phyloP scores from a whole-genome alignment of 2,113 vertebrate genomes.

The Boulengeromyrus knoepffleri region DNA sequence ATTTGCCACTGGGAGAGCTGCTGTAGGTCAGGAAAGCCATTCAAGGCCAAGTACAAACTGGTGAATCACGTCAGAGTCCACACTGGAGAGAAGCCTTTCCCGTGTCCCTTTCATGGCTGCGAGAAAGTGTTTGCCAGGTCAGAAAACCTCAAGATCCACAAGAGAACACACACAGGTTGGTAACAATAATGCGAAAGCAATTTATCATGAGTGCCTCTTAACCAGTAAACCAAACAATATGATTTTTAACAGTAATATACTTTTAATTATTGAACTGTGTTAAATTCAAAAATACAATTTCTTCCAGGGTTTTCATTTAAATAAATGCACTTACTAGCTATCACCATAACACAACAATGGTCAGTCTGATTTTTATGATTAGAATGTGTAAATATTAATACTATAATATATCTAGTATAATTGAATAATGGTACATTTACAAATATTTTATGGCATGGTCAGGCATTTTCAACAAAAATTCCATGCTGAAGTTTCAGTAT shows the following conservation, averaged over 20 bases:
- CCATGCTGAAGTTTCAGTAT: not conserved
- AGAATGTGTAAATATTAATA: not conserved
- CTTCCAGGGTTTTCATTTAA: not conserved
- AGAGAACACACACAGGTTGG: slow-evolving; percentile 66
- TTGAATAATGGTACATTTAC: not conserved
- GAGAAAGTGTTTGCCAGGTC: slow-evolving; percentile 62
- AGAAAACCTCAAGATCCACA: slow-evolving; percentile 71
- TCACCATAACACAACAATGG: not conserved
- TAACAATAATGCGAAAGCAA: slow-evolving; percentile 8
- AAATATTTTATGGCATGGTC: not conserved
- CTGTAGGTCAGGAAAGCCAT: slow-evolving; percentile 47
- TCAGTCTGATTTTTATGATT: not conserved
- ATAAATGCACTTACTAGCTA: not conserved
- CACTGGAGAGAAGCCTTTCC: slow-evolving; percentile 60
- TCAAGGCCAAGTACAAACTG: slow-evolving; percentile 65
- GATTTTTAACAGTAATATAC: not conserved
- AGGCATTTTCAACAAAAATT: not conserved
- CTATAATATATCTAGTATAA: not conserved
- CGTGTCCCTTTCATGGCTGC: slow-evolving; percentile 55
- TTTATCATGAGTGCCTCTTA: not conserved
- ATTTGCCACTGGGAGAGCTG: slow-evolving; percentile 61
- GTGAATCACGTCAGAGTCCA: slow-evolving; percentile 59
- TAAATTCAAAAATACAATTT: not conserved
- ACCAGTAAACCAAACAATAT: too few species aligned
- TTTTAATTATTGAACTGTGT: not conserved